Percentiles rank a stretch among this genome's conserved stretches.
Evolutionary conservation across 2,888 invertebrate species (phyloP).

Genomic region (Itoplectis maculator): DNA sequence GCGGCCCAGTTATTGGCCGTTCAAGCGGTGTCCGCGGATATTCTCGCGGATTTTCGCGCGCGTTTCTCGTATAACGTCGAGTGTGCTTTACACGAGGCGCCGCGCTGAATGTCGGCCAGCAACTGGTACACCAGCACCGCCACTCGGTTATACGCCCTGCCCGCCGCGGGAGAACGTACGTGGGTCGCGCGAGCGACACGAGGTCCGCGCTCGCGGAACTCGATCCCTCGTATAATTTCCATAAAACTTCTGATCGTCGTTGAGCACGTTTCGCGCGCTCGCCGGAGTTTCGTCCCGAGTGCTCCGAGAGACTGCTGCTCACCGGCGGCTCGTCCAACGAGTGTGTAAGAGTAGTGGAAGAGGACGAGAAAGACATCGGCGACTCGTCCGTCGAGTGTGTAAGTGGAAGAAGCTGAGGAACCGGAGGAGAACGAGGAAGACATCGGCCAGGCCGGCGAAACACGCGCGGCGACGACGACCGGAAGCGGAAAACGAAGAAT

Average conservation of each 20-base stretch:
- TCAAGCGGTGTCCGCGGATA: background rate
- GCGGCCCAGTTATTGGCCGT: background rate
- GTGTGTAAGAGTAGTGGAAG: constrained; percentile 26
- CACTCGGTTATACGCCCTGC: background rate
- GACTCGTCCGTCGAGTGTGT: constrained; percentile 2
- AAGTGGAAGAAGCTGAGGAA: background rate
- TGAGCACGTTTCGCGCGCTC: constrained; percentile 60
- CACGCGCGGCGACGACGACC: constrained; percentile 47
- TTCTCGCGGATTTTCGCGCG: background rate
- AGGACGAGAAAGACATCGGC: constrained; percentile 14
- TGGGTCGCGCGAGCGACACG: background rate
- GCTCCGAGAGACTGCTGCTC: no score
- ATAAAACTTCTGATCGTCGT: constrained; percentile 69
- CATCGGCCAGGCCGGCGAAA: constrained; percentile 53
- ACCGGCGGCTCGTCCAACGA: constrained; percentile 35
- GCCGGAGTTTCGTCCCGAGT: constrained; percentile 58
- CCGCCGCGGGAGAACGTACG: no score
- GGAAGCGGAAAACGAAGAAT: constrained; percentile 62
- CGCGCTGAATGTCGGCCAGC: background rate
- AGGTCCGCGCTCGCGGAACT: constrained; percentile 55
- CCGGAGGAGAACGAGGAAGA: constrained; percentile 16
- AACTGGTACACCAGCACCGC: constrained; percentile 44
- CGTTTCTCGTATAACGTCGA: background rate
- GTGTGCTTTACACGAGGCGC: background rate
- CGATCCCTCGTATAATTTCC: constrained; percentile 71